Evolutionary conservation across 2,113 vertebrate genomes (phyloP).

Genomic region (Lontra canadensis): DNA sequence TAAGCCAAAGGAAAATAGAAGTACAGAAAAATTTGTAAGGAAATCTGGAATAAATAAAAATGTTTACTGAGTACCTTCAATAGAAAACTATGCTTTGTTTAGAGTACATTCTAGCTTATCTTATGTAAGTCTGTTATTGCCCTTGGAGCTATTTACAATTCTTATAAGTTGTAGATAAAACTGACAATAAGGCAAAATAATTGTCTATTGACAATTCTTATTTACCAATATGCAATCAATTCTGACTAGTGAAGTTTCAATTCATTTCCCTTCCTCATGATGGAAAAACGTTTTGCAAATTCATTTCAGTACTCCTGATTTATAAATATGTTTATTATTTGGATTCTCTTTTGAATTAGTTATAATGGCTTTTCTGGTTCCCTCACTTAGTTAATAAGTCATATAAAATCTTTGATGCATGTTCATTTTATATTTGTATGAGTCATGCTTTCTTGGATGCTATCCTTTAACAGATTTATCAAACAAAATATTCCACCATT

Average conservation of each 20-base stretch:
- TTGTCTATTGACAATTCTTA: not conserved
- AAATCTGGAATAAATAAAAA: constrained; percentile 22
- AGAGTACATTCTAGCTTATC: not conserved
- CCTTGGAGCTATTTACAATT: not conserved
- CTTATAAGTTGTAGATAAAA: not conserved
- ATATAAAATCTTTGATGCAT: constrained; percentile 54
- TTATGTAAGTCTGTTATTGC: not conserved
- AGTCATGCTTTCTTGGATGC: constrained; percentile 24
- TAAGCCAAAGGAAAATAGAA: not conserved
- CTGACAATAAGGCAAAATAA: constrained; percentile 6
- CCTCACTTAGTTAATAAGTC: constrained; percentile 35
- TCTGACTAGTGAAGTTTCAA: not conserved
- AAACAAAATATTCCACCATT: constrained; percentile 54
- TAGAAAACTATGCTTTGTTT: not conserved
- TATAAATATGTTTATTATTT: not conserved
- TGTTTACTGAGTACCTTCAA: not conserved
- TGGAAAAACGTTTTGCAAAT: not conserved
- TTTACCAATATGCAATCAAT: not conserved
- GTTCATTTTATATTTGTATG: constrained; percentile 55
- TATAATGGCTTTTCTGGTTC: not conserved
- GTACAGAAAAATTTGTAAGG: not conserved
- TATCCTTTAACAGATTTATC: constrained; percentile 22
- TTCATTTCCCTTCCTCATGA: not conserved
- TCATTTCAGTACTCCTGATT: constrained; percentile 38
- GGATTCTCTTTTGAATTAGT: not conserved